A percentile compares a stretch with the other conserved stretches of the same genome.
Evolutionary conservation across 2,113 vertebrate genomes (phyloP).

Genomic region (Triplophysa tibetana): DNA sequence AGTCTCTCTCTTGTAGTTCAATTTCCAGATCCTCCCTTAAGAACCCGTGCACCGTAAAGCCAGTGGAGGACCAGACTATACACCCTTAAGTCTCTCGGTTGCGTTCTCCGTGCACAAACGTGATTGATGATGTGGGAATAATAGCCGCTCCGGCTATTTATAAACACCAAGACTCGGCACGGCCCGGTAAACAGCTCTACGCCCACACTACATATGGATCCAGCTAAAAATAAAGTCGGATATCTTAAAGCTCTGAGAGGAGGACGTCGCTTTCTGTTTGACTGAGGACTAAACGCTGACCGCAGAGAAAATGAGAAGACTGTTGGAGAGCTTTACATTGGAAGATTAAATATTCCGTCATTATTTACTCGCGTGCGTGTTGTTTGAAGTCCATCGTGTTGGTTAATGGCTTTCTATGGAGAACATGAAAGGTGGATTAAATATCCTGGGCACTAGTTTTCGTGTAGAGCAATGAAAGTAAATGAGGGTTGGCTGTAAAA

Average conservation of each 20-base stretch:
- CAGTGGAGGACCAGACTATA: constrained; percentile 19
- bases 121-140: constrained; percentile 79
- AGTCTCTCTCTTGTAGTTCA: not conserved
- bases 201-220: constrained; percentile 60
- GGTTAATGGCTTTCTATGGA: not conserved
- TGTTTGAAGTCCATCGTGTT: not conserved
- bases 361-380: not conserved
- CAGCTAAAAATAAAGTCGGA: constrained; percentile 42
- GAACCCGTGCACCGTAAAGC: constrained; percentile 1
- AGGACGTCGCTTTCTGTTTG: not conserved
- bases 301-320: not conserved
- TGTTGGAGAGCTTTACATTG: not conserved
- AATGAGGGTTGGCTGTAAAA: too few relatives aligned
- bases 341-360: not conserved
- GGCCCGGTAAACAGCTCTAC: constrained; percentile 59
- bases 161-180: constrained; percentile 72
- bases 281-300: not conserved
- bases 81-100: constrained; percentile 28
- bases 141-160: constrained; percentile 75
- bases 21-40: constrained; percentile 36
- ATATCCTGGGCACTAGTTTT: too few relatives aligned
- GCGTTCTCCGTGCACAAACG: constrained; percentile 49
- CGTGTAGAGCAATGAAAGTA: too few relatives aligned
- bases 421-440: too few relatives aligned
- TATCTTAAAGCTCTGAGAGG: not conserved